Conservation (phyloP, 2,113 vertebrate genomes). For the Felis catus region DNA sequence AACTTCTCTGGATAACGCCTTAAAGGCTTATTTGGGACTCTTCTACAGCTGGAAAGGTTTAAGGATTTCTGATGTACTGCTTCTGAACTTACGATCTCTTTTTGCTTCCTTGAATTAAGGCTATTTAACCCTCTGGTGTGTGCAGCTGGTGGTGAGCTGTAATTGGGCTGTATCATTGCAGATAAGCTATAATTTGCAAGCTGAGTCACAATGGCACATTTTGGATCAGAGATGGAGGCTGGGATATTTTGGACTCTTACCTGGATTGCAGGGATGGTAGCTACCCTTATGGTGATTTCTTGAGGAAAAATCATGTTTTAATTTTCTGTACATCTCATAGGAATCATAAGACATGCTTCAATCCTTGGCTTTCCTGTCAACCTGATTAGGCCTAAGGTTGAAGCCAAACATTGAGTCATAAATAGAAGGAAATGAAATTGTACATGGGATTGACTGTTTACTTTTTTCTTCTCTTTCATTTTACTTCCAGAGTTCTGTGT, state of each 20-base stretch:
- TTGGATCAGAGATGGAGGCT: not conserved
- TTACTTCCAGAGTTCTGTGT: not conserved
- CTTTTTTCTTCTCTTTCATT: not conserved
- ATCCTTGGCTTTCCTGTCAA: not conserved
- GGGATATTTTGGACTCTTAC: not conserved
- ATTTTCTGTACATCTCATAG: not conserved
- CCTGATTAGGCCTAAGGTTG: not conserved
- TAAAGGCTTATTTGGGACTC: slow-evolving; percentile 7
- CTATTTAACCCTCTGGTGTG: not conserved
- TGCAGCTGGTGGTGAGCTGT: not conserved
- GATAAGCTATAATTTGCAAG: not conserved
- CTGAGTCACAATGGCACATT: not conserved
- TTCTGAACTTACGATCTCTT: not conserved
- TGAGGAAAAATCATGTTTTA: not conserved
- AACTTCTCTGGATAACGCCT: not conserved
- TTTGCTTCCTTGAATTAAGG: not conserved
- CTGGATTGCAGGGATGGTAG: not conserved
- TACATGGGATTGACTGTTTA: not conserved
- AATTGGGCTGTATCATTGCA: not conserved
- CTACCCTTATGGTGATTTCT: not conserved
- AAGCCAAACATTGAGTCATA: not conserved
- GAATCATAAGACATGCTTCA: not conserved
- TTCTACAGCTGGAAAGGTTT: not conserved
- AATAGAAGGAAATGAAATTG: slow-evolving; percentile 15
- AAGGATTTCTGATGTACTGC: slow-evolving; percentile 9